phyloP scores from a whole-genome alignment of 2,888 invertebrate genomes.

The Keiferia lycopersicella region DNA sequence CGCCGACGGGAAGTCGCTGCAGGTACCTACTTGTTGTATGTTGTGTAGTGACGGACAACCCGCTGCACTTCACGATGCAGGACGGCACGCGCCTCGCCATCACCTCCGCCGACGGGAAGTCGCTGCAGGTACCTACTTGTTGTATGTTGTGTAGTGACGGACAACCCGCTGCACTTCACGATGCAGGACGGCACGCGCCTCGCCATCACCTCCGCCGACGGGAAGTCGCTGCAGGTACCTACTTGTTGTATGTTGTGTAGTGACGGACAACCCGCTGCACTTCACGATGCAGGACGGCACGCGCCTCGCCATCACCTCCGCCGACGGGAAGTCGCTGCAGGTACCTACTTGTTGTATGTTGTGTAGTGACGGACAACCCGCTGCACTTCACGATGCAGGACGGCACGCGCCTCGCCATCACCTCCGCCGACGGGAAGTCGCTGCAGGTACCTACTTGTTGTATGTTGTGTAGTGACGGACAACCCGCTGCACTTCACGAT shows the following conservation, averaged over 20 bases:
- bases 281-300: constrained; percentile 86
- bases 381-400: constrained; percentile 85
- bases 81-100: constrained; percentile 85
- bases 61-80: constrained; percentile 84
- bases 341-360: no score
- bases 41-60: no score
- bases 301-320: constrained; percentile 82
- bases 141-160: no score
- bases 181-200: constrained; percentile 86
- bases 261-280: no score
- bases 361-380: no score
- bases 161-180: constrained; percentile 84
- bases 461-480: no score
- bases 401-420: constrained; percentile 84
- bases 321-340: constrained; percentile 76
- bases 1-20: constrained; percentile 74
- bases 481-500: constrained; percentile 85
- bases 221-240: constrained; percentile 69
- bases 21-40: no score
- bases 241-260: no score
- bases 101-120: constrained; percentile 78
- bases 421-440: constrained; percentile 77
- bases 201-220: constrained; percentile 81
- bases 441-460: no score
- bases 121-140: constrained; percentile 70